Evolutionary conservation across 1,140 invertebrate species (phyloP), one percentile per base, ranked within the genome.

Genomic region (Drosophila sturtevanti): DNA sequence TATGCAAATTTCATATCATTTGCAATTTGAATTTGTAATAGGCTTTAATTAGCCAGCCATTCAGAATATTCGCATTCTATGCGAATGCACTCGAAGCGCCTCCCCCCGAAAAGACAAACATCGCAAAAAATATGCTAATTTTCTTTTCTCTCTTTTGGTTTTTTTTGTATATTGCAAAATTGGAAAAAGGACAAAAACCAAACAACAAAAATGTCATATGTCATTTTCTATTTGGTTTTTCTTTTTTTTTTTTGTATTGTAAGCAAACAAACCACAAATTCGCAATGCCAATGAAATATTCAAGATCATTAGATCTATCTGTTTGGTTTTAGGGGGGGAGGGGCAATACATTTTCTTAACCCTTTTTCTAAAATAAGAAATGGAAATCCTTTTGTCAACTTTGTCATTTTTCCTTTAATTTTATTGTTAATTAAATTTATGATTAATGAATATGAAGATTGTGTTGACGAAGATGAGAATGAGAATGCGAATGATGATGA

Each of bases 401-500:
- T 68, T 77, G 70, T 61, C 72, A 31, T 61, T 63, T 41, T 81
- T 35, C 63, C 74, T 72, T 63, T 12, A 37, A 55, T 56, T 79
- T 67, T 63, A 80, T 85, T 87, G 85, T 89, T 89, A 89, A 89
- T 89, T 89, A 89, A 89, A 89, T 89, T 84, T 78, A 85, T 89
- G 84, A 89, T 89, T 89, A 89, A 89, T 89, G 84, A 89, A 74
- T 84, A 52, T 22, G 35, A 14, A 67, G 48, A 67, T 68, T 56
- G 56, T 52, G 65, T 41, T 75, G 76, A n/a, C 64, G 38, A n/a
- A 54, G 64, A 38, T 68, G 52, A 68, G 69, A 31, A 48, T 48
- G 41, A 16, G 41, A 44, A 44, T 44, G 44, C 16, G 61, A 54
- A 67, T 67, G 54, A 51, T 79, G 80, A n/a, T 70, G 38, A n/a